phyloP scores from a whole-genome alignment of 2,113 vertebrate genomes.

The Entomyzon cyanotis region DNA sequence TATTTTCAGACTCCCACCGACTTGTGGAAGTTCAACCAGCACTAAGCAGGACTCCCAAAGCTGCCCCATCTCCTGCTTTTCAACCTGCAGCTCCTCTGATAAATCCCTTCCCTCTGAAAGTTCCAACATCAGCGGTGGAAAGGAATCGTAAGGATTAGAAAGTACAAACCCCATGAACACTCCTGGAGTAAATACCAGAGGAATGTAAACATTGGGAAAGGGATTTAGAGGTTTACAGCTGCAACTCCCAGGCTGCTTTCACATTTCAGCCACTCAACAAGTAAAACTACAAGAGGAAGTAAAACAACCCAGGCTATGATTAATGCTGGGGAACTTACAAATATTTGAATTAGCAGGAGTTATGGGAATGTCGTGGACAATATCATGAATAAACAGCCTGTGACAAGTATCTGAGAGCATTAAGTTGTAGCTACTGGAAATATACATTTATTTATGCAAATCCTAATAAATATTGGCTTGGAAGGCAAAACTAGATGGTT shows the following conservation, averaged over 20 bases:
- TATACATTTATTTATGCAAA: neutral
- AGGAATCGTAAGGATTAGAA: neutral
- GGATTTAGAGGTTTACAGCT: neutral
- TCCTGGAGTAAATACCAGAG: neutral
- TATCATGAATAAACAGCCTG: neutral
- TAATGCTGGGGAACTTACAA: neutral
- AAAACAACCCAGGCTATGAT: neutral
- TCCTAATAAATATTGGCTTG: neutral
- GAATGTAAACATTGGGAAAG: neutral
- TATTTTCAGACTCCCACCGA: neutral
- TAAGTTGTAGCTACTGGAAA: neutral
- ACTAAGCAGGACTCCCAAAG: neutral
- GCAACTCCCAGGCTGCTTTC: neutral
- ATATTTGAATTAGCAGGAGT: neutral
- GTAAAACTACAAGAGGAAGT: neutral
- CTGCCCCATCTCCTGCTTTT: neutral
- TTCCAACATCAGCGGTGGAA: accelerated
- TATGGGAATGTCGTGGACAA: neutral
- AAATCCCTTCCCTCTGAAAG: neutral
- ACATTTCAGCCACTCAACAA: neutral
- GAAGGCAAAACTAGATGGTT: neutral
- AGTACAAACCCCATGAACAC: neutral
- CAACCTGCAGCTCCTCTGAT: neutral
- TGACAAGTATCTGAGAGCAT: neutral
- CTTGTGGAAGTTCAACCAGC: neutral